Evolutionary conservation across 2,888 invertebrate genomes (phyloP).

Genomic region (Drosophila planitibia): DNA sequence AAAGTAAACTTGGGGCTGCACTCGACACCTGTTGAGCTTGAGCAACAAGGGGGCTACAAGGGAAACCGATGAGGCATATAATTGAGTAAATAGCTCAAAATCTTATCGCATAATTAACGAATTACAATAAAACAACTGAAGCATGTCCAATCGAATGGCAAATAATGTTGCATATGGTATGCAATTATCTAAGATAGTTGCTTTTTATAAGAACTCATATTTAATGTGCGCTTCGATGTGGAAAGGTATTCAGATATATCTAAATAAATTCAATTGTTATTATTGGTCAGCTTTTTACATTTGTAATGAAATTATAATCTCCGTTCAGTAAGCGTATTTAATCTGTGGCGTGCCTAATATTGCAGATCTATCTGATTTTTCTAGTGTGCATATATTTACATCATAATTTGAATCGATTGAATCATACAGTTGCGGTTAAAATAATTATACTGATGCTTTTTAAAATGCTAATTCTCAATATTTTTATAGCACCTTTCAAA

Average conservation of each 20-base stretch:
- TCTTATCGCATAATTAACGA: constrained; percentile 56
- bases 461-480: neutral
- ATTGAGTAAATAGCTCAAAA: constrained; percentile 56
- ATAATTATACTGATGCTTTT: neutral
- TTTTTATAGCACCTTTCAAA: neutral
- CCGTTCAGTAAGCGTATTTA: neutral
- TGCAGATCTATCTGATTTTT: neutral
- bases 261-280: neutral
- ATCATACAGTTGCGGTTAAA: neutral
- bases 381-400: neutral
- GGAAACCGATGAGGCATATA: constrained; percentile 54
- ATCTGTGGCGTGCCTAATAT: neutral
- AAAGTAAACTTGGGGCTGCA: constrained; percentile 45
- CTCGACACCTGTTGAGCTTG: constrained; percentile 30
- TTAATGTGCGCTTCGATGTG: neutral
- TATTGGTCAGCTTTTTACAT: neutral
- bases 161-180: constrained; percentile 10
- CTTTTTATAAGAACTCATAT: constrained; percentile 7
- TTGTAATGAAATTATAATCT: neutral
- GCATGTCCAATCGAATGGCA: constrained; percentile 41
- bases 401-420: neutral
- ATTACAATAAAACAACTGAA: constrained; percentile 52
- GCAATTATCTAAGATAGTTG: neutral
- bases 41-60: neutral
- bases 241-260: neutral